Conservation (phyloP, 2,113 vertebrate genomes). For the Dryoscopus gambensis region DNA sequence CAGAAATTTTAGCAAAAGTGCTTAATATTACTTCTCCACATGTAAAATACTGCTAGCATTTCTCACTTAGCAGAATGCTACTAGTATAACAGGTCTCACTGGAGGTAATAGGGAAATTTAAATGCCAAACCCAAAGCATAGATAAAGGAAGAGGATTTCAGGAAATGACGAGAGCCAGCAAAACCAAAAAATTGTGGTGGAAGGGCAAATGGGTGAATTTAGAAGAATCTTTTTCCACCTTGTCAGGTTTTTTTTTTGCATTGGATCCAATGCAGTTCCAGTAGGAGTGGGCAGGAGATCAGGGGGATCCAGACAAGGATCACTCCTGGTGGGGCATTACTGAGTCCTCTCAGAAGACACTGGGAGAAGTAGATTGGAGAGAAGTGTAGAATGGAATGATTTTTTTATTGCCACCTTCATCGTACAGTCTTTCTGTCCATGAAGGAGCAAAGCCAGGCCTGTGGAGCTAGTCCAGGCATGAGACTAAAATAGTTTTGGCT, state of each 20-base stretch:
- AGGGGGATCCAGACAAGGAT: not conserved
- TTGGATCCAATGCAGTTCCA: not conserved
- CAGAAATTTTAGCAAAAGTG: not conserved
- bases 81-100: not conserved
- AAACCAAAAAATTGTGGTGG: not conserved
- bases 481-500: conserved; percentile 42
- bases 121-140: not conserved
- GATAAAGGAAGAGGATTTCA: not conserved
- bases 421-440: not conserved
- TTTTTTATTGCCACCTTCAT: not conserved
- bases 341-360: not conserved
- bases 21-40: not conserved
- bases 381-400: not conserved
- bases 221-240: not conserved
- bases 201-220: not conserved
- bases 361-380: not conserved
- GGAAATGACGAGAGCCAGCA: not conserved
- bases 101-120: not conserved
- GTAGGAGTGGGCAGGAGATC: not conserved
- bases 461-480: not conserved
- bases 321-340: not conserved
- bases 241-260: not conserved
- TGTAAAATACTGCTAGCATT: not conserved
- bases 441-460: not conserved
- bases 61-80: not conserved